These are phyloP conservation scores for Ctenoplectra terminalis DNA, from an alignment of 1,140 invertebrate species.

Conservation along the genomic window DNA sequence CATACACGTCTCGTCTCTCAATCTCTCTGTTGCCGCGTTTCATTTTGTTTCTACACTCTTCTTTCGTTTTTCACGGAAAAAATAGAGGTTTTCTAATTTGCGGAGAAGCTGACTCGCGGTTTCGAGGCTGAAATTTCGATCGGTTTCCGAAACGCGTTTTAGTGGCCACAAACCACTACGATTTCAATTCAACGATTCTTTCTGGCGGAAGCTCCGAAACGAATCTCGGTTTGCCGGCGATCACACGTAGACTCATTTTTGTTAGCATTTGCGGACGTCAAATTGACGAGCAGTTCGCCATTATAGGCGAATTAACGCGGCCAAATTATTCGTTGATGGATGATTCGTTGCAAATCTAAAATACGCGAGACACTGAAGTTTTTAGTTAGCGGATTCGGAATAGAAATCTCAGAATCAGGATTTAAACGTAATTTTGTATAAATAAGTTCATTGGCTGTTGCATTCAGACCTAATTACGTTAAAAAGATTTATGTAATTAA, in stretches of 20 bases:
- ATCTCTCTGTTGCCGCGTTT: not conserved
- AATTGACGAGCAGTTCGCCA: slow-evolving; percentile 16
- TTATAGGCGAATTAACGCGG: not conserved
- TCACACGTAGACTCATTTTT: not conserved
- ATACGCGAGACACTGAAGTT: too few species aligned
- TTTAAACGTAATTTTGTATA: too few species aligned
- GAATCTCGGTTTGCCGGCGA: slow-evolving; percentile 28
- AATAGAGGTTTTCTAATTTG: slow-evolving; percentile 48
- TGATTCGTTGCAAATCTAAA: too few species aligned
- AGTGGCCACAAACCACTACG: slow-evolving; percentile 3
- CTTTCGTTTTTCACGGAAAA: not conserved
- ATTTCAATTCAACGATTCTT: slow-evolving; percentile 50
- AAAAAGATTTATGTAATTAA: too few species aligned
- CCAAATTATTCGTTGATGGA: not conserved
- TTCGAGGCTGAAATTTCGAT: slow-evolving; percentile 37
- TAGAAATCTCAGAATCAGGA: too few species aligned
- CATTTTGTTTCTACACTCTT: not conserved
- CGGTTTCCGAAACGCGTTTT: slow-evolving; percentile 26
- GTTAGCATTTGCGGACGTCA: not conserved
- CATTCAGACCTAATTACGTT: too few species aligned
- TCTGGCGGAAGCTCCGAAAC: slow-evolving; percentile 20
- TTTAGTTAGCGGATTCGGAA: too few species aligned
- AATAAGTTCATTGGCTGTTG: too few species aligned
- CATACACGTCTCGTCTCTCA: not conserved
- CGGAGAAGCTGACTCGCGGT: slow-evolving; percentile 12